Conservation (phyloP, 30 jellyfish, hydroid and myxozoan species). For the Nemopilema nomurai region DNA sequence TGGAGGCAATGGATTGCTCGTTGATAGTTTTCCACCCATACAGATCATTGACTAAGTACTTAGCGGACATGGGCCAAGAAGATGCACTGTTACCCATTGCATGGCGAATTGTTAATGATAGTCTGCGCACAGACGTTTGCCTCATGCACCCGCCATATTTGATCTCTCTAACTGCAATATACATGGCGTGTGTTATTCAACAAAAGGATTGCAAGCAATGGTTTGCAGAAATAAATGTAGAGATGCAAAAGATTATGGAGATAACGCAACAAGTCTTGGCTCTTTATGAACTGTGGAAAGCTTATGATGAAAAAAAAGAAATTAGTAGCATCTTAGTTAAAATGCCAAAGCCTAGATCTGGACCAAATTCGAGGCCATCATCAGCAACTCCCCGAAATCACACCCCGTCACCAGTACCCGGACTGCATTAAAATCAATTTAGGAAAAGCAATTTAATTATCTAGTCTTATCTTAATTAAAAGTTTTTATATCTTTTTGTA, state of each 20-base stretch:
- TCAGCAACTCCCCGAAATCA: constrained; percentile 92
- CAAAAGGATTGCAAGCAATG: constrained; percentile 94
- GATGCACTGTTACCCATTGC: constrained; percentile 76
- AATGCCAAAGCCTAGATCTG: constrained; percentile 93
- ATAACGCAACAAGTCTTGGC: constrained; percentile 76
- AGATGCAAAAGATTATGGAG: constrained; percentile 76
- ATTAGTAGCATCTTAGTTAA: constrained; percentile 64
- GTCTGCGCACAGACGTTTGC: constrained; percentile 82
- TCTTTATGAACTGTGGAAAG: constrained; percentile 90
- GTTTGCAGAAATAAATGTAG: constrained; percentile 89
- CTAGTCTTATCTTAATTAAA: too few species aligned
- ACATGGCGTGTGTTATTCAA: constrained; percentile 91
- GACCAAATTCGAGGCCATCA: constrained; percentile 87
- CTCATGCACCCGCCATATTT: constrained; percentile 85
- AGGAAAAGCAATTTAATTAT: neutral
- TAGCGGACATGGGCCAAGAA: constrained; percentile 96
- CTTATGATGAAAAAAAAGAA: constrained; percentile 86
- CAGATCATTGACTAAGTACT: constrained; percentile 83
- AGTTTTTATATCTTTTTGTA: neutral
- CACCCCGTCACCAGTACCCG: constrained; percentile 90
- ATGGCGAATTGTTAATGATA: constrained; percentile 90
- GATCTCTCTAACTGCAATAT: constrained; percentile 88
- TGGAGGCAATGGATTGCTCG: constrained; percentile 90
- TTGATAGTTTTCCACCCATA: constrained; percentile 89
- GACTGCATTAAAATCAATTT: constrained; percentile 23